These are phyloP conservation scores for Onychostoma macrolepis DNA, from an alignment of 2,113 vertebrate species.

Conservation along the genomic window DNA sequence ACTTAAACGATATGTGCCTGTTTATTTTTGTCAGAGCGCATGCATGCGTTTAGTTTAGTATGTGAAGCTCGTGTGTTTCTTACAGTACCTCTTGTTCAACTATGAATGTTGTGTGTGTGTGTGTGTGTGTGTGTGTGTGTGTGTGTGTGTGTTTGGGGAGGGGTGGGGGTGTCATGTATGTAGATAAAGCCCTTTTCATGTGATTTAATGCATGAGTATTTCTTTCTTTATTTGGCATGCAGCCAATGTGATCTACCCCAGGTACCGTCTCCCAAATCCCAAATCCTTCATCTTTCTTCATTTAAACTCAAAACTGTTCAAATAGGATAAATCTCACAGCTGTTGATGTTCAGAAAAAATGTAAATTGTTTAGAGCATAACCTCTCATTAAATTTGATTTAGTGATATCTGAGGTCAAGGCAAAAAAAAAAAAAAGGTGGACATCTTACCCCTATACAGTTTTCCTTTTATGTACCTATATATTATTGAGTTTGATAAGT, in stretches of 20 bases:
- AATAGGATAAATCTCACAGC: neutral
- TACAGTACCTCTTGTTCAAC: neutral
- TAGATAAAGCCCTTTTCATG: conserved; percentile 16
- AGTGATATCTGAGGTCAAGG: neutral
- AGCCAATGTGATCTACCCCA: conserved; percentile 54
- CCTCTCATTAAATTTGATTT: neutral
- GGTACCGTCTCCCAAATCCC: conserved; percentile 50
- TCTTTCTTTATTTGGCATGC: conserved; percentile 60
- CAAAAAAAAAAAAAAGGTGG: neutral
- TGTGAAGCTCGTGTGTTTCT: conserved; percentile 13
- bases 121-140: neutral
- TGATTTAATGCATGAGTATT: conserved; percentile 54
- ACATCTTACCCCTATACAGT: neutral
- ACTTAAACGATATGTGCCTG: conserved; percentile 2
- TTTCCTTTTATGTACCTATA: neutral
- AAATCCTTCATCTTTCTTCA: neutral
- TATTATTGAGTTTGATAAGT: neutral
- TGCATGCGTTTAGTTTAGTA: neutral
- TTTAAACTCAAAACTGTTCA: neutral
- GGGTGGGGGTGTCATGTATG: neutral
- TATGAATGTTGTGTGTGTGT: neutral
- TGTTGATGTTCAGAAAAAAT: neutral
- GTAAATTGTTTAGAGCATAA: neutral
- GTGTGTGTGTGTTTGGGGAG: neutral
- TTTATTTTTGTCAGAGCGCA: conserved; percentile 34